These are phyloP conservation scores for Vanessa cardui DNA, from an alignment of 2,888 invertebrate genomes.

Conservation along the genomic window DNA sequence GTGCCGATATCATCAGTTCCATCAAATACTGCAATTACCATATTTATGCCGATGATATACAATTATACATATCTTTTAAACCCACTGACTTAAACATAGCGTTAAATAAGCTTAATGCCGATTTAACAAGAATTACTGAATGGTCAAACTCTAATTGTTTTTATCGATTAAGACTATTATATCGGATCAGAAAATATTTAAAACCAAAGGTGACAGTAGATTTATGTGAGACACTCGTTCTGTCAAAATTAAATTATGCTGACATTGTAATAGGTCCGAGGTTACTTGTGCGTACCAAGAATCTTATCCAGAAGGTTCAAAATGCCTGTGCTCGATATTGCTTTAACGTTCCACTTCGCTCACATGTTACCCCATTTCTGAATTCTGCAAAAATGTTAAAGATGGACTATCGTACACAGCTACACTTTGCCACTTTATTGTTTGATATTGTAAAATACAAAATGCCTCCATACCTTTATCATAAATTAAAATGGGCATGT, in stretches of 20 bases:
- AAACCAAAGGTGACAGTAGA: neutral
- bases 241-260: constrained; percentile 5
- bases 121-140: constrained; percentile 1
- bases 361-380: constrained; percentile 8
- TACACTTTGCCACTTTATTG: too few species aligned
- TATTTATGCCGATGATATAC: neutral
- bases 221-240: constrained; percentile 9
- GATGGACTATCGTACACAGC: neutral
- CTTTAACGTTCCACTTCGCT: neutral
- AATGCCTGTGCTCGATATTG: neutral
- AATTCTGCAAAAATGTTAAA: constrained; percentile 1
- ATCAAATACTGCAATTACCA: constrained; percentile 1
- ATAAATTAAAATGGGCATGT: too few species aligned
- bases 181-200: constrained; percentile 12
- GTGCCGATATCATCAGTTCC: neutral
- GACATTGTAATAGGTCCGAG: neutral
- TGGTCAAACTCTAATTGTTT: constrained; percentile 8
- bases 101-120: neutral
- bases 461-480: too few species aligned
- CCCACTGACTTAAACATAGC: neutral
- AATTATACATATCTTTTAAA: too few species aligned
- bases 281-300: constrained; percentile 9
- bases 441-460: too few species aligned
- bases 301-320: constrained; percentile 8
- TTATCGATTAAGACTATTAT: constrained; percentile 18